A percentile compares a stretch with the other conserved stretches of the same genome.
Evolutionary conservation across 1,140 invertebrate genomes (phyloP).

Genomic region (Callitettix versicolor): DNA sequence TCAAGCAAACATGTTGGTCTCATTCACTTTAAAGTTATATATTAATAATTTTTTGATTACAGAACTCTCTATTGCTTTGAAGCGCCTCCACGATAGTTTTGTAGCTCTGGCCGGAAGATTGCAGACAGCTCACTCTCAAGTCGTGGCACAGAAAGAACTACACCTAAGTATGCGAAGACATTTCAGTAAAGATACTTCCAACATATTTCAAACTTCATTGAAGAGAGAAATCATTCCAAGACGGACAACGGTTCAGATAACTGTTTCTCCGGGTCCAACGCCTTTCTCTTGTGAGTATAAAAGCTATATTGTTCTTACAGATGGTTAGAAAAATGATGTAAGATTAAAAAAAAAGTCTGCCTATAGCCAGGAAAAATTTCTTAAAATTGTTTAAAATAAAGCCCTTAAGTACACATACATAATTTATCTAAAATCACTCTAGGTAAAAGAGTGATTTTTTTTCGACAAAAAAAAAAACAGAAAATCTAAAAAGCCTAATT

Average conservation of each 20-base stretch:
- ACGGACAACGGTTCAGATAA: neutral
- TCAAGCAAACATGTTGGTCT: too few species aligned
- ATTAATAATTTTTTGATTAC: constrained; percentile 31
- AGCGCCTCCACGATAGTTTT: constrained; percentile 72
- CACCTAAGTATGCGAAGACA: constrained; percentile 70
- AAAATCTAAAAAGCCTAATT: too few species aligned
- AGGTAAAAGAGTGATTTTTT: too few species aligned
- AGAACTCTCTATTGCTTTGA: constrained; percentile 63
- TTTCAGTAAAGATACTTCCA: constrained; percentile 61
- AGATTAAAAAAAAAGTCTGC: too few species aligned
- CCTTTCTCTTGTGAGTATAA: constrained; percentile 31
- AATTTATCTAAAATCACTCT: too few species aligned
- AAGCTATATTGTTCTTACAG: too few species aligned
- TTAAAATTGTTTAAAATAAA: too few species aligned
- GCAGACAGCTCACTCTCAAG: constrained; percentile 59
- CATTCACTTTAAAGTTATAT: too few species aligned
- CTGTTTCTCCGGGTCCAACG: constrained; percentile 29
- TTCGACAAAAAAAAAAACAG: too few species aligned
- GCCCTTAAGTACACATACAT: too few species aligned
- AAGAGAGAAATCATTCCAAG: constrained; percentile 23
- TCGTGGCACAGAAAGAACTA: constrained; percentile 68
- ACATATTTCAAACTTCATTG: constrained; percentile 57
- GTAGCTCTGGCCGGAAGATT: constrained; percentile 73
- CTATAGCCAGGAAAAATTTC: too few species aligned
- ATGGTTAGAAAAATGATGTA: too few species aligned